Evolutionary conservation across 2,888 invertebrate species (phyloP).

Genomic region (Drymonia ruficornis): DNA sequence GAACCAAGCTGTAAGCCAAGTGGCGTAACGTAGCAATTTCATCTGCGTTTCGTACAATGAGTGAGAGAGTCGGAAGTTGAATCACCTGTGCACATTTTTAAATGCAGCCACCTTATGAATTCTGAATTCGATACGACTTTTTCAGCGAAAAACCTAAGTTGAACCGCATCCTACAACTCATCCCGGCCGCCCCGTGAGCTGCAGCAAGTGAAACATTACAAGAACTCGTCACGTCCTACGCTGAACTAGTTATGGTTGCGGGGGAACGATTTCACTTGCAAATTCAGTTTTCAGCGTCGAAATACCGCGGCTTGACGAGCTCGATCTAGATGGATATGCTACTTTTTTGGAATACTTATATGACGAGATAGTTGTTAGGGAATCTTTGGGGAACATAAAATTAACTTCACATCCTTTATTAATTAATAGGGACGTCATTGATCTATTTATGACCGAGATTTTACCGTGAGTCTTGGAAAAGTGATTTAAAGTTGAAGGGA

Average conservation of each 20-base stretch:
- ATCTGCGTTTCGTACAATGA: too few relatives aligned
- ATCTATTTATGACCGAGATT: too few relatives aligned
- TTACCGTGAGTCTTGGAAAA: too few relatives aligned
- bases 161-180: not conserved
- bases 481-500: too few relatives aligned
- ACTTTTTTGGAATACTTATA: not conserved
- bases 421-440: too few relatives aligned
- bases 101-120: not conserved
- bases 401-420: too few relatives aligned
- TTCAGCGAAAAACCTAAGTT: not conserved
- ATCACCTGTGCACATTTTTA: too few relatives aligned
- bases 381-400: too few relatives aligned
- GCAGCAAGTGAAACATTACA: slow-evolving; percentile 1
- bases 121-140: not conserved
- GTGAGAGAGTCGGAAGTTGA: too few relatives aligned
- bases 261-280: slow-evolving; percentile 40
- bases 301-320: slow-evolving; percentile 5
- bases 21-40: too few relatives aligned
- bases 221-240: slow-evolving; percentile 8
- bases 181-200: not conserved
- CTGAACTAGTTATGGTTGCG: slow-evolving; percentile 33
- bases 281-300: slow-evolving; percentile 35
- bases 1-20: too few relatives aligned
- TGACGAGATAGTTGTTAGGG: not conserved
- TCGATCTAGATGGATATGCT: not conserved